phyloP scores from a whole-genome alignment of 2,113 vertebrate genomes.

The Lichenostomus cassidix region DNA sequence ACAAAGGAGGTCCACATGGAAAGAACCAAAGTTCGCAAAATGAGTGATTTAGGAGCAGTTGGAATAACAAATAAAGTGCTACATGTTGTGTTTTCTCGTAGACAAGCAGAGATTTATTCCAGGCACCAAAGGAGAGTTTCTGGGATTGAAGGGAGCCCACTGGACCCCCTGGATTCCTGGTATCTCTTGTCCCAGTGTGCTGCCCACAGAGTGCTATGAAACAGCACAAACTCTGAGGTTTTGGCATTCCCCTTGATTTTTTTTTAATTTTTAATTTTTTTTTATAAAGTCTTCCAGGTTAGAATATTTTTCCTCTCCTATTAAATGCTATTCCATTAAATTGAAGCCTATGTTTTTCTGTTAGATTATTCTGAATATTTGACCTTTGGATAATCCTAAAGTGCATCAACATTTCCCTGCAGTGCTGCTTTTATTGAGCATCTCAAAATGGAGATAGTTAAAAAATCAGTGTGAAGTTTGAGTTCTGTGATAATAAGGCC shows the following conservation, averaged over 20 bases:
- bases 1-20: background rate
- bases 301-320: background rate
- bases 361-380: conserved; percentile 7
- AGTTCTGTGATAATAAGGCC: background rate
- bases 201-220: background rate
- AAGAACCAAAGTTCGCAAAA: background rate
- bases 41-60: background rate
- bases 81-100: background rate
- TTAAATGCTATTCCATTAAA: background rate
- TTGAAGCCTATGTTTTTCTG: background rate
- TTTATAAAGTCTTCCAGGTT: background rate
- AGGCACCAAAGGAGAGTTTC: background rate
- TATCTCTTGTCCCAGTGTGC: background rate
- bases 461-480: background rate
- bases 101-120: background rate
- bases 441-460: background rate
- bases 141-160: background rate
- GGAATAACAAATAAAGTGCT: conserved; percentile 31
- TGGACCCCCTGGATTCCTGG: background rate
- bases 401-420: background rate
- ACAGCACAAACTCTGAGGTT: background rate
- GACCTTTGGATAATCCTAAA: conserved; percentile 33
- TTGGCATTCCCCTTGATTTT: background rate
- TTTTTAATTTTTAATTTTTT: background rate
- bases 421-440: background rate